Percentiles rank a stretch among this genome's conserved stretches.
phyloP scores from a whole-genome alignment of 2,888 invertebrate species.

The Blomia tropicalis region DNA sequence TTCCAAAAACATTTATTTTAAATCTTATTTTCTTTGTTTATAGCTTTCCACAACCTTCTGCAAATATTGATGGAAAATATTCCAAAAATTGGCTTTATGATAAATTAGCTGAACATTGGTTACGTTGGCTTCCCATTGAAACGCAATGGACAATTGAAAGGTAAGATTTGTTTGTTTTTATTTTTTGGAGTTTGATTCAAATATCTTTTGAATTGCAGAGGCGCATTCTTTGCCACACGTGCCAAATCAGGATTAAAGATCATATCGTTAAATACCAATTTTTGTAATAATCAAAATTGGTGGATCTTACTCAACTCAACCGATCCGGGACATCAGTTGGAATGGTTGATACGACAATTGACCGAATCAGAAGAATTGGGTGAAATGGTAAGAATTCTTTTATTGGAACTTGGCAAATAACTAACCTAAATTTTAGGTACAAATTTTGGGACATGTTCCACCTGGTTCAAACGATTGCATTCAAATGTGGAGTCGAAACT shows the following conservation, averaged over 20 bases:
- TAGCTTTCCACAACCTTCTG: slow-evolving; percentile 8
- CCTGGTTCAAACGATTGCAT: slow-evolving; percentile 52
- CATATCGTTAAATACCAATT: slow-evolving; percentile 62
- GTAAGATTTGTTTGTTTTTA: slow-evolving; percentile 23
- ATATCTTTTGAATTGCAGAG: slow-evolving; percentile 23
- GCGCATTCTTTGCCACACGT: slow-evolving; percentile 51
- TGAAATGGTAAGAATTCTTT: slow-evolving; percentile 40
- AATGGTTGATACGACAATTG: slow-evolving; percentile 61
- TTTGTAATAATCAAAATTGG: slow-evolving; percentile 54
- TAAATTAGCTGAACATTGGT: slow-evolving; percentile 72
- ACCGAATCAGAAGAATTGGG: slow-evolving; percentile 52
- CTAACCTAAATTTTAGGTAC: slow-evolving; percentile 43
- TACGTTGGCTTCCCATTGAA: slow-evolving; percentile 72
- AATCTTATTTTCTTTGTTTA: no score
- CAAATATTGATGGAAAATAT: slow-evolving; percentile 9
- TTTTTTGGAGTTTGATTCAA: not conserved
- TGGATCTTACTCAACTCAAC: slow-evolving; percentile 31
- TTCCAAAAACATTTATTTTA: not conserved
- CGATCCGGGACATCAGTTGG: slow-evolving; percentile 56
- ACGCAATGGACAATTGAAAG: slow-evolving; percentile 63
- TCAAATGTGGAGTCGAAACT: slow-evolving; percentile 45
- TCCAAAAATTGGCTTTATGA: slow-evolving; percentile 63
- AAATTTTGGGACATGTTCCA: slow-evolving; percentile 67
- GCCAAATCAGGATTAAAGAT: slow-evolving; percentile 53
- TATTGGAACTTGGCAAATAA: slow-evolving; percentile 3